A percentile compares a stretch with the other conserved stretches of the same genome.
These are phyloP conservation scores for Thymelicus acteon DNA, from an alignment of 2,888 invertebrate species.

Conservation along the genomic window DNA sequence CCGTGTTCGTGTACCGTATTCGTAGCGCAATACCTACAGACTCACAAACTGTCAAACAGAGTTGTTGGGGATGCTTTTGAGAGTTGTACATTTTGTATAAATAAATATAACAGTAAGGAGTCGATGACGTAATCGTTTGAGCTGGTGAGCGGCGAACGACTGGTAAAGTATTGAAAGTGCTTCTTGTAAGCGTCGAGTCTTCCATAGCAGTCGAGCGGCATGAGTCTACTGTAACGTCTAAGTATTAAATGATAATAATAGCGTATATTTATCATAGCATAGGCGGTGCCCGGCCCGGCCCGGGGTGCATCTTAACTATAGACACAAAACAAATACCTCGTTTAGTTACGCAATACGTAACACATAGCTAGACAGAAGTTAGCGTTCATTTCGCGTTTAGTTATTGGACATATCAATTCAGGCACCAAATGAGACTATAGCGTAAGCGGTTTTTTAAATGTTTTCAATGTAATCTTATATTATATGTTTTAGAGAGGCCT, in stretches of 20 bases:
- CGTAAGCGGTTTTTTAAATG: slow-evolving; percentile 73
- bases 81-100: slow-evolving; percentile 83
- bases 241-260: slow-evolving; percentile 84
- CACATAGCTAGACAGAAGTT: slow-evolving; percentile 71
- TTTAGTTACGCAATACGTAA: slow-evolving; percentile 76
- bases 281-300: slow-evolving; percentile 67
- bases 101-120: slow-evolving; percentile 75
- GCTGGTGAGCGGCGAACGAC: slow-evolving; percentile 76
- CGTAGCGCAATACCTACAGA: slow-evolving; percentile 61
- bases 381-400: slow-evolving; percentile 78
- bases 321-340: slow-evolving; percentile 82
- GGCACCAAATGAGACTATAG: slow-evolving; percentile 82
- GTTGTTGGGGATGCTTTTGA: slow-evolving; percentile 73
- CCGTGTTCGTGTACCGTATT: slow-evolving; percentile 37
- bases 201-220: slow-evolving; percentile 81
- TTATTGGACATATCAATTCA: slow-evolving; percentile 83
- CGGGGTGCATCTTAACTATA: slow-evolving; percentile 72
- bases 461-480: slow-evolving; percentile 68
- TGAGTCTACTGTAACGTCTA: slow-evolving; percentile 77
- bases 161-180: slow-evolving; percentile 79
- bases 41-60: slow-evolving; percentile 54
- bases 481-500: slow-evolving; percentile 49
- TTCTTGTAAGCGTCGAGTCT: slow-evolving; percentile 83
- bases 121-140: slow-evolving; percentile 69
- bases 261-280: slow-evolving; percentile 78